A percentile compares a stretch with the other conserved stretches of the same genome.
These are phyloP conservation scores for Paelopatides confundens DNA, from an alignment of 53 echinoderm and acorn worm genomes.

Conservation along the genomic window DNA sequence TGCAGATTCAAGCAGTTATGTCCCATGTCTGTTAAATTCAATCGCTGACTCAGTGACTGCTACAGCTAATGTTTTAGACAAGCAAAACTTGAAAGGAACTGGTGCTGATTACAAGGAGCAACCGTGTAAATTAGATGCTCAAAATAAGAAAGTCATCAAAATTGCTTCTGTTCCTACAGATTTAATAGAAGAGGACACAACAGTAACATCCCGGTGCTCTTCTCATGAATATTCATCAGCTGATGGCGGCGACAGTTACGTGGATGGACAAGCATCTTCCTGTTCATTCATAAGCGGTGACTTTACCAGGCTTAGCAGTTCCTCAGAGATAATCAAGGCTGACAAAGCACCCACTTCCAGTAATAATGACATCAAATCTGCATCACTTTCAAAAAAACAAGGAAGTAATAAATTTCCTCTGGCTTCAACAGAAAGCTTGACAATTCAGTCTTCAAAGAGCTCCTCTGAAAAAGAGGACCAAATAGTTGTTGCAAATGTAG, in stretches of 20 bases:
- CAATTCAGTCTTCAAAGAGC: not conserved
- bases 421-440: not conserved
- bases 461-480: not conserved
- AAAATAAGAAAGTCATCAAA: not conserved
- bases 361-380: not conserved
- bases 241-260: conserved; percentile 4
- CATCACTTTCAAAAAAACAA: not conserved
- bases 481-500: not conserved
- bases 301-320: not conserved
- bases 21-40: conserved; percentile 6
- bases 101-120: not conserved
- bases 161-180: not conserved
- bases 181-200: not conserved
- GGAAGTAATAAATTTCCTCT: not conserved
- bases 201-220: not conserved
- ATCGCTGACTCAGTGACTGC: conserved; percentile 42
- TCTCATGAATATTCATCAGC: conserved; percentile 49
- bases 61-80: conserved; percentile 13
- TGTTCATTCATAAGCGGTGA: conserved; percentile 35
- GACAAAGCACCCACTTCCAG: not conserved
- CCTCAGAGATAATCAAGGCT: not conserved
- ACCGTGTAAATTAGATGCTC: not conserved
- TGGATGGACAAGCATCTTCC: conserved; percentile 10
- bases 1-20: not conserved
- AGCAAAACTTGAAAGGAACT: not conserved